phyloP scores from a whole-genome alignment of 1,140 invertebrate species.

The Drosophila jambulina region DNA sequence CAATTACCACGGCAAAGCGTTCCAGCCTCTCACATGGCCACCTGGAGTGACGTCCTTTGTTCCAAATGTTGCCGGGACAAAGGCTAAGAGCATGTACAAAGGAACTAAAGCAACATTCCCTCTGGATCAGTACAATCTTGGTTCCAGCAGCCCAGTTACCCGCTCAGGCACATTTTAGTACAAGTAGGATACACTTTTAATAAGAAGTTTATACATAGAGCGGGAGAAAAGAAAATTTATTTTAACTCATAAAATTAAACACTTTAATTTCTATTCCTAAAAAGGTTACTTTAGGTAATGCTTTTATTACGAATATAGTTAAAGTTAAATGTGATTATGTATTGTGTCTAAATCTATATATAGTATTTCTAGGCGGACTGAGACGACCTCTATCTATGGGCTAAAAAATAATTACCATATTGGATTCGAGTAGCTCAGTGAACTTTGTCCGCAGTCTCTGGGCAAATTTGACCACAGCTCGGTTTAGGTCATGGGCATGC shows the following conservation, averaged over 20 bases:
- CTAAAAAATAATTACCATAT: conserved; percentile 75
- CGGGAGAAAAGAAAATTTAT: neutral
- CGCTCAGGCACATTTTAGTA: neutral
- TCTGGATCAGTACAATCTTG: conserved; percentile 8
- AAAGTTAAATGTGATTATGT: neutral
- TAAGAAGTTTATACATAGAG: neutral
- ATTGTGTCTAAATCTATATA: conserved; percentile 8
- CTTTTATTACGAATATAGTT: neutral
- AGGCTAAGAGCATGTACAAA: conserved; percentile 41
- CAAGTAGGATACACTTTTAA: neutral
- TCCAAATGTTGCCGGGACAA: conserved; percentile 24
- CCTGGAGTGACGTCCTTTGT: conserved; percentile 30
- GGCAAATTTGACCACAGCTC: conserved; percentile 64
- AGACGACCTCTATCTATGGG: neutral
- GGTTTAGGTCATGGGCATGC: conserved; percentile 37
- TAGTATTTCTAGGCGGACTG: conserved; percentile 4
- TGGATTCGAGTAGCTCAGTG: conserved; percentile 45
- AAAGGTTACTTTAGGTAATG: neutral
- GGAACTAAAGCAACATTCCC: conserved; percentile 53
- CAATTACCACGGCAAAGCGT: conserved; percentile 61
- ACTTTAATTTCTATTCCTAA: neutral
- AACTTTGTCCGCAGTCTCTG: conserved; percentile 61
- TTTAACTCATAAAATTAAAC: neutral
- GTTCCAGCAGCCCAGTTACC: neutral
- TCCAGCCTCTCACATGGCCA: conserved; percentile 13